phyloP scores from a whole-genome alignment of 1,140 invertebrate genomes.

The Neodiprion virginianus region DNA sequence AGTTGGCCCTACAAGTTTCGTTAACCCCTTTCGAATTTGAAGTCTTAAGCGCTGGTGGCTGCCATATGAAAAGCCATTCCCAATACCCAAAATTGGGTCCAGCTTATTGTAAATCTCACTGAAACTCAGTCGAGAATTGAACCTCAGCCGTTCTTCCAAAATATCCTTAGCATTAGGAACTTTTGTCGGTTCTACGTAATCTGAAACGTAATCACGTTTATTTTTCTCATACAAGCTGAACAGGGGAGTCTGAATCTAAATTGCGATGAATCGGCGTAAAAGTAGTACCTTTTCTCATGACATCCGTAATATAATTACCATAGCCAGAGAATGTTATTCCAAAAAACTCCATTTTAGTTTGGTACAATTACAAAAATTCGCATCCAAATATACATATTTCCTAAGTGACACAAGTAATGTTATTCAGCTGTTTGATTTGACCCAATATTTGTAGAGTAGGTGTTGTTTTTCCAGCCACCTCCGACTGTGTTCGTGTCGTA shows the following conservation, averaged over 20 bases:
- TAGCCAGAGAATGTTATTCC: slow-evolving; percentile 21
- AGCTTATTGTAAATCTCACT: slow-evolving; percentile 21
- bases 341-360: slow-evolving; percentile 18
- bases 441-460: too few species aligned
- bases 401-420: too few species aligned
- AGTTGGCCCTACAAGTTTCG: slow-evolving; percentile 23
- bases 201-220: neutral
- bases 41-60: slow-evolving; percentile 15
- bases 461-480: too few species aligned
- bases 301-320: slow-evolving; percentile 13
- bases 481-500: too few species aligned
- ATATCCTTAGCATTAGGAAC: slow-evolving; percentile 14
- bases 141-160: slow-evolving; percentile 19
- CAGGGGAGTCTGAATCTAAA: too few species aligned
- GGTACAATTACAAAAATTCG: neutral
- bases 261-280: too few species aligned
- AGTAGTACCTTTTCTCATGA: slow-evolving; percentile 20
- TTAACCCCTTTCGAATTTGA: slow-evolving; percentile 22
- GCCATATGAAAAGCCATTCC: slow-evolving; percentile 23
- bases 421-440: too few species aligned
- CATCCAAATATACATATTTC: too few species aligned
- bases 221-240: too few species aligned
- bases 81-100: slow-evolving; percentile 17
- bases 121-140: slow-evolving; percentile 3
- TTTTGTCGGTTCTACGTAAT: slow-evolving; percentile 20